A percentile compares a stretch with the other conserved stretches of the same genome.
phyloP scores from a whole-genome alignment of 2,888 invertebrate genomes.

The Syritta pipiens region DNA sequence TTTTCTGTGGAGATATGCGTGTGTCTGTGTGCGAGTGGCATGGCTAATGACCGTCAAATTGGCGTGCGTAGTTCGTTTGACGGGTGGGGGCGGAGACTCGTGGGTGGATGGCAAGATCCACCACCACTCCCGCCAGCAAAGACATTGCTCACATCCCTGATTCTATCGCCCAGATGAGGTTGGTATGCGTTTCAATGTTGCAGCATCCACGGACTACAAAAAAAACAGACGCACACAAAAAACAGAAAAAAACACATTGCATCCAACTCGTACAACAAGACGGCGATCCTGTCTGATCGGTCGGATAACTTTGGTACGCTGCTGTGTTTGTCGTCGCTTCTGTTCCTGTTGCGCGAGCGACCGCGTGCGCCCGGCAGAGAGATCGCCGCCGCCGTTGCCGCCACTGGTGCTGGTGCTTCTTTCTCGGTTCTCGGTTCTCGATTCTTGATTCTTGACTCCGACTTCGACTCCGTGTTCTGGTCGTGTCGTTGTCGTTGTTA shows the following conservation, averaged over 20 bases:
- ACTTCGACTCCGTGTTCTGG: slow-evolving; percentile 63
- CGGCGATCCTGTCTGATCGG: slow-evolving; percentile 68
- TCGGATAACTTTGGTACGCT: slow-evolving; percentile 66
- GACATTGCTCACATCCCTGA: slow-evolving; percentile 40
- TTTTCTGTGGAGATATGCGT: background rate
- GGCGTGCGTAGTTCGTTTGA: slow-evolving; percentile 23
- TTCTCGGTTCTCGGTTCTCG: no score
- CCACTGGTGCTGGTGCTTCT: no score
- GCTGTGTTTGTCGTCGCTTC: slow-evolving; percentile 68
- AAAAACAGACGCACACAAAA: slow-evolving; percentile 1
- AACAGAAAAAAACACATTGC: background rate
- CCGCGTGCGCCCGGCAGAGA: no score
- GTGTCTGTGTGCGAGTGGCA: background rate
- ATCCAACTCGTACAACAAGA: slow-evolving; percentile 27
- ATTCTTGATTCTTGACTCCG: no score
- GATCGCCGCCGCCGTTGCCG: no score
- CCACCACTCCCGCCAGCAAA: background rate
- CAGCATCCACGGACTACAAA: background rate
- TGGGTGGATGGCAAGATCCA: no score
- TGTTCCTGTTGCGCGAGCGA: slow-evolving; percentile 63
- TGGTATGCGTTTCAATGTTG: slow-evolving; percentile 65
- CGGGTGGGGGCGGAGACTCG: no score
- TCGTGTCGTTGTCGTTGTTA: slow-evolving; percentile 63
- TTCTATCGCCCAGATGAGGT: slow-evolving; percentile 56
- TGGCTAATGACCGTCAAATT: slow-evolving; percentile 38